phyloP scores from a whole-genome alignment of 1,140 invertebrate genomes.

The Asobara japonica region DNA sequence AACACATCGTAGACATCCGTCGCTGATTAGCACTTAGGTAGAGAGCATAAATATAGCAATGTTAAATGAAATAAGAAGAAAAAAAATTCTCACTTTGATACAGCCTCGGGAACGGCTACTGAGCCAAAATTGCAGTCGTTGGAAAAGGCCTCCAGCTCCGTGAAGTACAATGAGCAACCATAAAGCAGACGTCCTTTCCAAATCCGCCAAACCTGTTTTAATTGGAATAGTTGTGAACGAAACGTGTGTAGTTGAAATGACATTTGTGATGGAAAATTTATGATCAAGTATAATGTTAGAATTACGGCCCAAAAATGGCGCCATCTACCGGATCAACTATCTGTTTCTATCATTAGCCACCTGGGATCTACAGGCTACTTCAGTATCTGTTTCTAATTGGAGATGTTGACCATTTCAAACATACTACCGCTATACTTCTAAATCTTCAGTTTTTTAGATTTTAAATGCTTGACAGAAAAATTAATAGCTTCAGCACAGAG shows the following conservation, averaged over 20 bases:
- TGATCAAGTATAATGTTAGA: too few species aligned
- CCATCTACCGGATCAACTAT: too few species aligned
- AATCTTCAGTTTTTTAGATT: too few species aligned
- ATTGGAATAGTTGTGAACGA: neutral
- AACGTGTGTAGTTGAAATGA: neutral
- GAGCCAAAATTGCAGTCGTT: conserved; percentile 40
- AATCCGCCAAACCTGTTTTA: conserved; percentile 35
- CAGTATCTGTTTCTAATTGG: too few species aligned
- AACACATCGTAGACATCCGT: too few species aligned
- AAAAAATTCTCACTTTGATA: conserved; percentile 36
- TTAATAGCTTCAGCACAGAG: neutral
- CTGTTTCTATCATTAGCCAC: too few species aligned
- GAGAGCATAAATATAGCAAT: neutral
- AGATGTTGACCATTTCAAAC: too few species aligned
- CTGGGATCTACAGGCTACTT: too few species aligned
- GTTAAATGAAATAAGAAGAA: neutral
- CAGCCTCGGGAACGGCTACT: conserved; percentile 40
- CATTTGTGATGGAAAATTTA: too few species aligned
- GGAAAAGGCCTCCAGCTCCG: conserved; percentile 44
- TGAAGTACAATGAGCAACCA: conserved; percentile 47
- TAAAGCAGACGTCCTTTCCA: conserved; percentile 43
- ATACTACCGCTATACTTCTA: too few species aligned
- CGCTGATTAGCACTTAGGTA: conserved; percentile 4
- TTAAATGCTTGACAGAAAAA: too few species aligned
- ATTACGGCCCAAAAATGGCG: too few species aligned